phyloP scores from a whole-genome alignment of 2,113 vertebrate genomes.

The Callorhinus ursinus region DNA sequence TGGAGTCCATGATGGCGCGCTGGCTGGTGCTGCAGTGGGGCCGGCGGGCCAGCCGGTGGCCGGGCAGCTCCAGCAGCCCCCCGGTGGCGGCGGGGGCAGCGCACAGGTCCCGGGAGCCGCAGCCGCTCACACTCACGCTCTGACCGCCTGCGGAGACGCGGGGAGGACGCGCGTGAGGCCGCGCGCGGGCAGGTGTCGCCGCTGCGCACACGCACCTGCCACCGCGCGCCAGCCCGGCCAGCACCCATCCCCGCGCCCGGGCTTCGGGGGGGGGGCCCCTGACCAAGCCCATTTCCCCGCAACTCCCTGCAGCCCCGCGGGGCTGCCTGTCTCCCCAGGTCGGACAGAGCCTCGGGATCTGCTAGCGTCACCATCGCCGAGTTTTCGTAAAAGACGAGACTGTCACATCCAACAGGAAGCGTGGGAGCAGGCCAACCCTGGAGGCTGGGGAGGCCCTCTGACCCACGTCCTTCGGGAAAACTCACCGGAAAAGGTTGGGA shows the following conservation, averaged over 20 bases:
- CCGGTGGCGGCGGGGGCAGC: rapidly evolving
- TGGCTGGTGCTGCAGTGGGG: not conserved
- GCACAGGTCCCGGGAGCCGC: slow-evolving; percentile 19
- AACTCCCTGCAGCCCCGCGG: not conserved
- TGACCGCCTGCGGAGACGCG: not conserved
- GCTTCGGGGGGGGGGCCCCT: rapidly evolving
- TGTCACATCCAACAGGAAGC: not conserved
- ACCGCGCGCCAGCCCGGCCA: rapidly evolving
- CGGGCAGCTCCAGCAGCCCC: not conserved
- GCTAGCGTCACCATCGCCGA: not conserved
- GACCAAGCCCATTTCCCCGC: not conserved
- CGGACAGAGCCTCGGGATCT: no score
- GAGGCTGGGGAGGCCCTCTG: not conserved
- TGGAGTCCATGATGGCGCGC: not conserved
- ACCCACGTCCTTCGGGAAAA: not conserved
- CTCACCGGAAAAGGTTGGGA: not conserved
- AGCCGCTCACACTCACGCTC: not conserved
- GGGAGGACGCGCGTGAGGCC: not conserved
- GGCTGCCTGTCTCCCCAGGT: not conserved
- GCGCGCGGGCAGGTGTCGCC: rapidly evolving
- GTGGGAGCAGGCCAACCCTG: not conserved
- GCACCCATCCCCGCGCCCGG: rapidly evolving
- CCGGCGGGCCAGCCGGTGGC: not conserved
- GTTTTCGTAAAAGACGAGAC: not conserved
- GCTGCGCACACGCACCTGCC: not conserved